These are phyloP conservation scores for Harpagifer antarcticus DNA, from an alignment of 2,797 vertebrate genomes.

Conservation along the genomic window DNA sequence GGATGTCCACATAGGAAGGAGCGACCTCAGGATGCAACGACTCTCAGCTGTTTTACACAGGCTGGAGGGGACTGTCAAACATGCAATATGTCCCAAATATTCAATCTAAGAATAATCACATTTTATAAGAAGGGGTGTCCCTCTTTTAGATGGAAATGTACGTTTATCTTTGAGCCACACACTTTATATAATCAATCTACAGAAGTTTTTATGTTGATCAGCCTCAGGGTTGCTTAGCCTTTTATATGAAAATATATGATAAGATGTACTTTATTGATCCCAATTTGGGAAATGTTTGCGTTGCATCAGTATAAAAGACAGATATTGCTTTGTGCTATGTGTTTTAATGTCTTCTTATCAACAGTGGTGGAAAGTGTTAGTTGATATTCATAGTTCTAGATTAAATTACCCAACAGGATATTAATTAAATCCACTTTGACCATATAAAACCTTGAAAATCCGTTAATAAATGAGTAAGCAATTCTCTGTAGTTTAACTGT, in stretches of 20 bases:
- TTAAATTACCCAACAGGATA: background rate
- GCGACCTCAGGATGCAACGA: conserved; percentile 33
- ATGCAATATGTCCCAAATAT: conserved; percentile 22
- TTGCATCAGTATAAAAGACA: no score
- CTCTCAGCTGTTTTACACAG: conserved; percentile 36
- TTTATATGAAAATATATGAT: background rate
- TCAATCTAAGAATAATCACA: background rate
- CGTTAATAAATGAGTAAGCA: background rate
- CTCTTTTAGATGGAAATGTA: background rate
- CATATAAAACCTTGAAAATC: background rate
- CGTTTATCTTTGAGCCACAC: background rate
- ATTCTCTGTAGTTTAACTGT: background rate
- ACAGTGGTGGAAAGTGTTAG: background rate
- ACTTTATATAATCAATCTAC: background rate
- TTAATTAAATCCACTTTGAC: background rate
- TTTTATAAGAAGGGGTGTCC: no score
- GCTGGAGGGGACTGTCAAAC: conserved; percentile 19
- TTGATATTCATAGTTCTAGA: background rate
- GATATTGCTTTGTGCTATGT: no score
- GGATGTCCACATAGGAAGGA: conserved; percentile 52
- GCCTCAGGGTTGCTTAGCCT: background rate
- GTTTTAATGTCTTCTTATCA: background rate
- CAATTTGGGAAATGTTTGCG: no score
- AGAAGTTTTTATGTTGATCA: background rate
- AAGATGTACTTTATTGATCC: no score